Evolutionary conservation across 2,113 vertebrate genomes (phyloP).

Genomic region (Pseudorectes ferrugineus): DNA sequence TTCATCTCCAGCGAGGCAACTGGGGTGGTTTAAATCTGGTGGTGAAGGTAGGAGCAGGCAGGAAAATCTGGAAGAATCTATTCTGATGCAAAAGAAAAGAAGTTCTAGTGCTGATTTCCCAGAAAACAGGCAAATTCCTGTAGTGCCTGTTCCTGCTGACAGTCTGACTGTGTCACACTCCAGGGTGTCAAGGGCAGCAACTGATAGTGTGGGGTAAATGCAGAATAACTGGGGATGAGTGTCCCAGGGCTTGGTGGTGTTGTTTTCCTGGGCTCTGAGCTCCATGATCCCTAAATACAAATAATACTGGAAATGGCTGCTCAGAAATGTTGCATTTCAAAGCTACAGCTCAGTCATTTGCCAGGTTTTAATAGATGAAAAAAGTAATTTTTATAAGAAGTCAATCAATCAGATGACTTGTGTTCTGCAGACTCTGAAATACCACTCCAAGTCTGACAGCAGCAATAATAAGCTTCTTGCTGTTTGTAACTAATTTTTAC

Average conservation of each 20-base stretch:
- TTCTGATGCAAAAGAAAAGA: background rate
- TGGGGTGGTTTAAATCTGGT: background rate
- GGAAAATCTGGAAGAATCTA: background rate
- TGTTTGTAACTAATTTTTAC: background rate
- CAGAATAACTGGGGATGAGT: background rate
- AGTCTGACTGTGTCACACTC: background rate
- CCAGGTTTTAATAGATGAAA: background rate
- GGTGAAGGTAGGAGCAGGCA: background rate
- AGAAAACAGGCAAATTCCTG: background rate
- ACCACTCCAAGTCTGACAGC: background rate
- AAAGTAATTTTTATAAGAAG: background rate
- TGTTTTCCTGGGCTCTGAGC: background rate
- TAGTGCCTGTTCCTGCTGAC: background rate
- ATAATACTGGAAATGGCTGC: background rate
- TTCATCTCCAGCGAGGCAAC: background rate
- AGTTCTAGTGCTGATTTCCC: background rate
- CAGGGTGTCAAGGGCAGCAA: background rate
- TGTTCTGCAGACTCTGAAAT: background rate
- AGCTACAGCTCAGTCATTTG: background rate
- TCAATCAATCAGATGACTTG: background rate
- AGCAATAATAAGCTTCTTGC: background rate
- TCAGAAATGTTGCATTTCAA: background rate
- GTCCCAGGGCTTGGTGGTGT: background rate
- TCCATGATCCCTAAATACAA: background rate
- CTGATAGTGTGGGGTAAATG: background rate